Base-by-base conservation (phyloP, 2,797 vertebrate genomes). In the Acrossocheilus fasciatus region DNA sequence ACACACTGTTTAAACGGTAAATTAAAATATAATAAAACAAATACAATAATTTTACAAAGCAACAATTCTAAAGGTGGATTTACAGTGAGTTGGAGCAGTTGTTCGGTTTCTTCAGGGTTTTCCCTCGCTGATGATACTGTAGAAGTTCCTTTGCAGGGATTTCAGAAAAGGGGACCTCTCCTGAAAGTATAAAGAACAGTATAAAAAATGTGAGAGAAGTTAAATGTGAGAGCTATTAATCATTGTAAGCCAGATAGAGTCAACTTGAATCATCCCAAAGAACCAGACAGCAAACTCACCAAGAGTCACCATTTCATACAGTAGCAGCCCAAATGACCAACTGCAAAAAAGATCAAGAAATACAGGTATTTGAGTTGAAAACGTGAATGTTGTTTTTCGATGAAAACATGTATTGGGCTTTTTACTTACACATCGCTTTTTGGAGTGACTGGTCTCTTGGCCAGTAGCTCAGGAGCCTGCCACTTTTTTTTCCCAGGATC, bases 241-340 rank as follows among this genome's bases (percentile, higher is more conserved):
- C 10, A 30, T 72, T 43, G 1, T 20, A 2, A 26, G 6, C 14
- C 20, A 62, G 17, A 26, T 45, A 47, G 0, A 36, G 12, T 68
- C 23, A 20, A 2, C n/a, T 52, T 68, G 10, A 54, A 54, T 57
- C 4, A 4, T 62, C 8, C 15, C 4, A 79, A 43, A 80, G 7
- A 23, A 52, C 36, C 30, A 10, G 1, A 93, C 96, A 23, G 14
- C 41, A 18, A 1, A 93, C 96, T 96, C 93, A 99, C 98, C 98
- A 83, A 99, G 89, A 34, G 97, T 97, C 86, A 96, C 94, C 96
- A 99, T 98, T 95, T 99, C 98, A 93, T 96, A 99, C 14, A 99
- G 91, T 14, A 99, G 92, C 88, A 99, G 93, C 47, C 98, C 98
- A 94, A 99, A 97, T 17, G 98, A 98, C 98, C 98, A 99, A 36